These are phyloP conservation scores for Cherax quadricarinatus DNA, from an alignment of 1,140 invertebrate genomes.

Conservation along the genomic window DNA sequence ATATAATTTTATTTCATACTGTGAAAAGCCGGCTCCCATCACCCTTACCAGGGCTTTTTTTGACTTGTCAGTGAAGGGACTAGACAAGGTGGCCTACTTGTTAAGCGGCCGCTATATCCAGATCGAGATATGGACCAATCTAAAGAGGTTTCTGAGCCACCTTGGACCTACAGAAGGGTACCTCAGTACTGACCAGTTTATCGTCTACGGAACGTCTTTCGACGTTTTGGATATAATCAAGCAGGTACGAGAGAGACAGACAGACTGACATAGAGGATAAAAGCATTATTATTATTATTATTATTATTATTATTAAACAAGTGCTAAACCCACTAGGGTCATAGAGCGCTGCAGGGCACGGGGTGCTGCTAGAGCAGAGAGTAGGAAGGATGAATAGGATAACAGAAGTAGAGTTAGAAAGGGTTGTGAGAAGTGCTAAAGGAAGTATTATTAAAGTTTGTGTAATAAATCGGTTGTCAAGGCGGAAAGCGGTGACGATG, in stretches of 20 bases:
- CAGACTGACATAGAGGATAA: too few relatives aligned
- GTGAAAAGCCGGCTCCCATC: too few relatives aligned
- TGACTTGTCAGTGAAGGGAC: slow-evolving; percentile 31
- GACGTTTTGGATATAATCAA: slow-evolving; percentile 31
- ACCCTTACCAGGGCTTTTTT: too few relatives aligned
- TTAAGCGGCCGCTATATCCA: slow-evolving; percentile 27
- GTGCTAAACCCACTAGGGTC: too few relatives aligned
- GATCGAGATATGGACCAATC: slow-evolving; percentile 33
- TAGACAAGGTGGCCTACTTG: slow-evolving; percentile 26
- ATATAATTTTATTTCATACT: too few relatives aligned
- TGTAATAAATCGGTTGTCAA: too few relatives aligned
- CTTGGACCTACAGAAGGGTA: slow-evolving; percentile 48
- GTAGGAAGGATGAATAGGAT: neutral
- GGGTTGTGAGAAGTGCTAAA: neutral
- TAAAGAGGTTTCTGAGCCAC: slow-evolving; percentile 25
- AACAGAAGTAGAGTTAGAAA: neutral
- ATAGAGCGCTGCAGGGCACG: too few relatives aligned
- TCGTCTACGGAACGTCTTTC: slow-evolving; percentile 42
- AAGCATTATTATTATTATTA: too few relatives aligned
- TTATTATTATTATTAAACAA: too few relatives aligned
- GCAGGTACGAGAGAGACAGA: slow-evolving; percentile 1
- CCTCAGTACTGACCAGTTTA: slow-evolving; percentile 53
- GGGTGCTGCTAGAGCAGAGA: neutral
- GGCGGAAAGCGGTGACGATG: too few relatives aligned
- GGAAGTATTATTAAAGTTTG: neutral